phyloP scores from a whole-genome alignment of 2,888 invertebrate genomes.

The Chrysomela aeneicollis region DNA sequence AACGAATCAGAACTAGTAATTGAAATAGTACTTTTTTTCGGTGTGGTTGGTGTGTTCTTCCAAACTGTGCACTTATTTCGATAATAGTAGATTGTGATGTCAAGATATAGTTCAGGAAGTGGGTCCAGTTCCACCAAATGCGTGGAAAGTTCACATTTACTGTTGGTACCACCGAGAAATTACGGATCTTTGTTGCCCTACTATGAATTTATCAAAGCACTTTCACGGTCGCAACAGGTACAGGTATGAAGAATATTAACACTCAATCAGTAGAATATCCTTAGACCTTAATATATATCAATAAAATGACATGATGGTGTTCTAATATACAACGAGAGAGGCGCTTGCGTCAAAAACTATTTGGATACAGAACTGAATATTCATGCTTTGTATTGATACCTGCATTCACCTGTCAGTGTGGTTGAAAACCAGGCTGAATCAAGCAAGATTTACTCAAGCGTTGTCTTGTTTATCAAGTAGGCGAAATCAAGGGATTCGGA shows the following conservation, averaged over 20 bases:
- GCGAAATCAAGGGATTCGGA: too few relatives aligned
- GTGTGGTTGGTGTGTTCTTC: not conserved
- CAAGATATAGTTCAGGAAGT: conserved; percentile 35
- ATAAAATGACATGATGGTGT: too few relatives aligned
- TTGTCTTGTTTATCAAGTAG: too few relatives aligned
- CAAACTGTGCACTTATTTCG: not conserved
- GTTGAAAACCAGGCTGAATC: too few relatives aligned
- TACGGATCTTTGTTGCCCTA: conserved; percentile 71
- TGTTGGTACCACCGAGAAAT: conserved; percentile 61
- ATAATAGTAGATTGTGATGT: conserved; percentile 28
- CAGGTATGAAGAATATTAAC: conserved; percentile 44
- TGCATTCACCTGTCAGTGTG: too few relatives aligned
- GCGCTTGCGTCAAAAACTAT: too few relatives aligned
- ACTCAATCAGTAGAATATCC: too few relatives aligned
- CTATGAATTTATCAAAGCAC: conserved; percentile 68
- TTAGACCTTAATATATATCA: conserved; percentile 17
- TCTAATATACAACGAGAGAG: too few relatives aligned
- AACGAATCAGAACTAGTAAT: not conserved
- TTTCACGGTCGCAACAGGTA: conserved; percentile 58
- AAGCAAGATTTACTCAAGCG: too few relatives aligned
- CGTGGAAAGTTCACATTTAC: conserved; percentile 53
- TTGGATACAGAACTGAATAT: too few relatives aligned
- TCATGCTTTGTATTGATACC: too few relatives aligned
- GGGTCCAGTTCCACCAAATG: conserved; percentile 23
- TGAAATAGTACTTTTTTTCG: not conserved